These are phyloP conservation scores for Taphrorychus bicolor DNA, from an alignment of 2,888 invertebrate genomes.

Conservation along the genomic window DNA sequence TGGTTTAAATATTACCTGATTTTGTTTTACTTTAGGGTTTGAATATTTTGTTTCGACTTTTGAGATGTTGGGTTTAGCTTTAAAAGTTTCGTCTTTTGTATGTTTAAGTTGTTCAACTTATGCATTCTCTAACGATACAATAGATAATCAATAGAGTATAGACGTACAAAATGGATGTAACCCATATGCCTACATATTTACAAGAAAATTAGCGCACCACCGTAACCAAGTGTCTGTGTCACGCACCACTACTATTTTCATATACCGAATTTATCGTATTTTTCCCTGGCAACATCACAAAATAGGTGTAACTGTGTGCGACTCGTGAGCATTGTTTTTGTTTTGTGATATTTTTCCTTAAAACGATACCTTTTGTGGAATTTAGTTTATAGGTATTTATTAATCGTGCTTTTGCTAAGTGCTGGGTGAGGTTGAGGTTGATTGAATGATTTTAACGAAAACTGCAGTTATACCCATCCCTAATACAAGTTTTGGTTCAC, in stretches of 20 bases:
- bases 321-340: slow-evolving; percentile 17
- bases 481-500: too few species aligned
- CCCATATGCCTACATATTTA: not conserved
- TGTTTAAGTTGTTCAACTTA: not conserved
- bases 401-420: slow-evolving; percentile 30
- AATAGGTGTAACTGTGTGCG: not conserved
- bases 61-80: not conserved
- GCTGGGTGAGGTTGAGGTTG: too few species aligned
- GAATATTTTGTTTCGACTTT: not conserved
- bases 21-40: not conserved
- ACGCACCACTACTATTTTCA: not conserved
- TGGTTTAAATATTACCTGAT: not conserved
- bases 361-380: slow-evolving; percentile 42
- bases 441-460: slow-evolving; percentile 2
- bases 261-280: not conserved
- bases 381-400: slow-evolving; percentile 49
- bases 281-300: not conserved
- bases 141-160: not conserved
- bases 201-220: not conserved
- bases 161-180: not conserved
- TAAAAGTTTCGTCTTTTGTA: not conserved
- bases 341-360: slow-evolving; percentile 47
- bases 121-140: too few species aligned
- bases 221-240: not conserved
- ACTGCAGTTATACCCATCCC: not conserved